Evolutionary conservation across 2,888 invertebrate species (phyloP), one percentile per base, ranked within the genome.

Genomic region (Phymatocera aterrima): DNA sequence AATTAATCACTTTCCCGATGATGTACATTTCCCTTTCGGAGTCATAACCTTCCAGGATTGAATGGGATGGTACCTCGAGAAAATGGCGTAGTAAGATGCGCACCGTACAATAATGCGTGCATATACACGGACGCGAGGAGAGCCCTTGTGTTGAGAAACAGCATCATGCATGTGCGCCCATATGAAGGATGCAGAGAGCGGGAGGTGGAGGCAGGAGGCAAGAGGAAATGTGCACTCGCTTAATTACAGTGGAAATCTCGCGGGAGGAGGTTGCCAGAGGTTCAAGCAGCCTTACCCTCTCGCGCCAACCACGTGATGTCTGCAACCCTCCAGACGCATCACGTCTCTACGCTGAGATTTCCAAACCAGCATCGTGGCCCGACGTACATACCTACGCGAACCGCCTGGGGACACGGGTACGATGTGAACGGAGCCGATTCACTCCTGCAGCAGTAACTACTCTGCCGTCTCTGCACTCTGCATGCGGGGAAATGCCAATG

Each of bases 171-270:
- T 72, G 51, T 72, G 51, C 51, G 18, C 72, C 72, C 24, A 51
- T 72, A 60, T 54, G 75, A 57, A 48, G 72, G 72, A 72, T 48
- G 51, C 31, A 51, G 68, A 43, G 72, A 51, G 51, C 28, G 64
- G 8, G 40, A 57, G 75, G 43, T 37, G 60, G 75, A 75, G 40
- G 24, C 40, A n/a, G 65, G 15, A 28, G 43, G 40, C 37, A 21
- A 57, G 75, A 34, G 54, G 40, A 57, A 75, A 75, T 51, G 88
- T 89, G 90, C 90, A 90, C 89, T 90, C 90, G 90, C 90, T 90
- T 90, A 90, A 90, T 90, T 90, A 90, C 90, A 90, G 88, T 87
- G 85, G 85, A 84, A 85, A 84, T 86, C 90, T 88, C 90, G 84
- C 86, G 89, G 90, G 90, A 89, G 85, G 84, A 85, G 85, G 86